Evolutionary conservation across 2,113 vertebrate species (phyloP).

Genomic region (Amazona guildingii): DNA sequence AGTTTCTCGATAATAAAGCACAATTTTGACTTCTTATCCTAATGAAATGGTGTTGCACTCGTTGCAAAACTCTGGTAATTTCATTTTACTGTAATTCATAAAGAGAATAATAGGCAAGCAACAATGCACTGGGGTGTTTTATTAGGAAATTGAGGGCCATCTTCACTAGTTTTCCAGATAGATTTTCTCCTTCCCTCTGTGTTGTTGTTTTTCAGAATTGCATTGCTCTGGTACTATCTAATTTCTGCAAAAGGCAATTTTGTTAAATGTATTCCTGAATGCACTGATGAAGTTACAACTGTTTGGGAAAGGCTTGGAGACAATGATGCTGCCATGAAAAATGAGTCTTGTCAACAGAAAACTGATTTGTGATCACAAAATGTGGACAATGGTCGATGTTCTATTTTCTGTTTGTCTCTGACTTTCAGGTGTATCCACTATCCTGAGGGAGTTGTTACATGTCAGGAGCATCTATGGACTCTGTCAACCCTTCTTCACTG

Average conservation of each 20-base stretch:
- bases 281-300: conserved; percentile 77
- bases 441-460: conserved; percentile 7
- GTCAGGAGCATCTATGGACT: conserved; percentile 34
- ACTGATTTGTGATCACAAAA: conserved; percentile 70
- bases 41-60: conserved; percentile 6
- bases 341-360: conserved; percentile 72
- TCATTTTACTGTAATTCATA: conserved; percentile 36
- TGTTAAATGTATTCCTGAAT: conserved; percentile 66
- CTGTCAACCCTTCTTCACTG: conserved; percentile 38
- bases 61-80: conserved; percentile 47
- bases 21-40: neutral
- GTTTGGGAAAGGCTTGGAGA: conserved; percentile 66
- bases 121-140: conserved; percentile 37
- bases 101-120: conserved; percentile 36
- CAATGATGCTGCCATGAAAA: conserved; percentile 66
- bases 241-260: conserved; percentile 70
- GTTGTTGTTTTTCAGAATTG: conserved; percentile 59
- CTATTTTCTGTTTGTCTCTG: neutral
- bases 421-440: conserved; percentile 7
- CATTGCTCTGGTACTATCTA: conserved; percentile 43
- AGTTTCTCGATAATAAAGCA: neutral
- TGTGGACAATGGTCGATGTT: neutral
- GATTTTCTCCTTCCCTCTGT: conserved; percentile 16
- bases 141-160: conserved; percentile 58
- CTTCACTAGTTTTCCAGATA: conserved; percentile 16